phyloP scores from a whole-genome alignment of 35 echinoderm and acorn worm genomes.

The Ophioderma brevispina region DNA sequence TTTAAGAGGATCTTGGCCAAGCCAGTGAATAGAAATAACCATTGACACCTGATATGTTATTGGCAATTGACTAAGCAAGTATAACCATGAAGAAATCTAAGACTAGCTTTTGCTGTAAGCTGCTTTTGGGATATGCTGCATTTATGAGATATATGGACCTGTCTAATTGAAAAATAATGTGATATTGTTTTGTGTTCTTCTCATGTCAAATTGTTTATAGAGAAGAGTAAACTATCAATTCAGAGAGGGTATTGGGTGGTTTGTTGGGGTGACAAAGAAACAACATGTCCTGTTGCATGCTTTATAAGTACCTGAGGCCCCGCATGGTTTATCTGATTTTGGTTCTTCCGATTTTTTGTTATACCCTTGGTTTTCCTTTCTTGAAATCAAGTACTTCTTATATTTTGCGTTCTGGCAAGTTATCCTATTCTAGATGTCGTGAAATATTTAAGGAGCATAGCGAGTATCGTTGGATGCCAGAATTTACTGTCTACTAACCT shows the following conservation, averaged over 20 bases:
- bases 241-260: constrained; percentile 23
- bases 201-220: not conserved
- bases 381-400: not conserved
- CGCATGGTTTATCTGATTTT: not conserved
- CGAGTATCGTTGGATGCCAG: not conserved
- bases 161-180: not conserved
- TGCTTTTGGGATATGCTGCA: not conserved
- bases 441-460: constrained; percentile 33
- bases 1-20: too few relatives aligned
- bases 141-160: constrained; percentile 13
- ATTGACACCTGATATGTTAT: too few relatives aligned
- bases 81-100: not conserved
- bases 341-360: not conserved
- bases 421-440: constrained; percentile 52
- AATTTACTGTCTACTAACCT: constrained; percentile 34
- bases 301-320: not conserved
- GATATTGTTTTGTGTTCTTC: not conserved
- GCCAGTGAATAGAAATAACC: constrained; percentile 4
- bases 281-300: constrained; percentile 19
- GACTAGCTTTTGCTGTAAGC: not conserved
- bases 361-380: not conserved
- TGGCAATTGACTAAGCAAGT: not conserved
- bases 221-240: constrained; percentile 32
- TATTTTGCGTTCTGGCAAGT: not conserved
- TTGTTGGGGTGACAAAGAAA: not conserved